Base-by-base conservation (phyloP, 2,113 vertebrate species). In the Lamprotornis superbus region DNA sequence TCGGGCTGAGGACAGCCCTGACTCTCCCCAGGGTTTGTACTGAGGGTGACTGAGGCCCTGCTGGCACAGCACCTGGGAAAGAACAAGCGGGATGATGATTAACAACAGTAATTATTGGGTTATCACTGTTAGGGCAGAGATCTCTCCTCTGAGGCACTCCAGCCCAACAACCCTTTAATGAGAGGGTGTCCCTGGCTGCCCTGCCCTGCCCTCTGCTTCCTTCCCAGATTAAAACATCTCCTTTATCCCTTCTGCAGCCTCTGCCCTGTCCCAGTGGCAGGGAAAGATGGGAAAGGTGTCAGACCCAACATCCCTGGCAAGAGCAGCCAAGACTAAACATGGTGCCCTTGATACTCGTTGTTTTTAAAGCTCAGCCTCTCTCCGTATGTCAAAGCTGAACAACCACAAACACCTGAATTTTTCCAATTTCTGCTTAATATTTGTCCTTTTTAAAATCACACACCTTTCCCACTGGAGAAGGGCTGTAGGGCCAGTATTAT, bases 241-340 rank as follows among this genome's bases (percentile, higher is more conserved):
- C 50, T 37, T 39, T 3, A 6, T 11, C 47, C 23, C 61, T 30
- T 11, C 50, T 71, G 44, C 91, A 89, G 76, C 49, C 30, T n/a
- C 44, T 31, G 23, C 46, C 4, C 4, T 3, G 19, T 53, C 19
- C 67, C 39, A 17, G 2, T 0, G 0, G 40, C 1, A 0, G 27
- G 42, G 67, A 12, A 27, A 44, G 60, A 17, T 49, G 39, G 50
- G 55, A 7, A 73, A 77, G 25, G 3, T 15, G 33, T 73, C 2
- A 1, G 77, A 59, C 8, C 46, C 17, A 3, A 23, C 31, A 35
- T 2, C 2, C 3, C n/a, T 18, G 73, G 22, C 69, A 35, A 9
- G n/a, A 65, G 20, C 61, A 67, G 67, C 67, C 44, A 12, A 7
- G 47, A 37, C 17, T 16, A 16, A 83, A 50, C 28, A 0, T 0